phyloP scores from a whole-genome alignment of 2,113 vertebrate genomes.

The Chaenogobius annularis region DNA sequence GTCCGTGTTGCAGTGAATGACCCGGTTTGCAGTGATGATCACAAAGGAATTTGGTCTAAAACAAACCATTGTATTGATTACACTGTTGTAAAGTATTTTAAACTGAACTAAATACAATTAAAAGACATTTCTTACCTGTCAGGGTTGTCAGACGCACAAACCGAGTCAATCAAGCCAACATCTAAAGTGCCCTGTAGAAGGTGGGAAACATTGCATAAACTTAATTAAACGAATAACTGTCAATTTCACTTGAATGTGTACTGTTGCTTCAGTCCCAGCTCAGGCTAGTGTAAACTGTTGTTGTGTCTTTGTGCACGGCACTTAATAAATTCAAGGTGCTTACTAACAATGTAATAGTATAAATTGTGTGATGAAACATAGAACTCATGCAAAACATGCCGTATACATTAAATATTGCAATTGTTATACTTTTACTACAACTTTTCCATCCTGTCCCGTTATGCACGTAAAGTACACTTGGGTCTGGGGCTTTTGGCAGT shows the following conservation, averaged over 20 bases:
- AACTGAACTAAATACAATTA: background rate
- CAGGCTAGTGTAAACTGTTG: too few relatives aligned
- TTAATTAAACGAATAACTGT: too few relatives aligned
- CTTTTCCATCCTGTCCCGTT: too few relatives aligned
- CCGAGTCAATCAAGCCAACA: constrained; percentile 91
- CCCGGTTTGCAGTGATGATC: constrained; percentile 92
- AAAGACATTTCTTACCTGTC: constrained; percentile 79
- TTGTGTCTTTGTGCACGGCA: too few relatives aligned
- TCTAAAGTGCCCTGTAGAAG: constrained; percentile 86
- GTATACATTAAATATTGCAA: background rate
- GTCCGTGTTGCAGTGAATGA: constrained; percentile 92
- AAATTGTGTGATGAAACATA: too few relatives aligned
- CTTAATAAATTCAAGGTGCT: too few relatives aligned
- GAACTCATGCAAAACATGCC: too few relatives aligned
- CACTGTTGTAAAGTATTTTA: background rate
- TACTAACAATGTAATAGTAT: too few relatives aligned
- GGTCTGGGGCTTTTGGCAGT: constrained; percentile 27
- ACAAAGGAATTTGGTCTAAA: constrained; percentile 91
- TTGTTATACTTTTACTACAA: too few relatives aligned
- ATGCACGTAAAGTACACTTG: constrained; percentile 21
- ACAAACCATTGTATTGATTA: background rate
- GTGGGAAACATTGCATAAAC: background rate
- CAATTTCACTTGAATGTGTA: too few relatives aligned
- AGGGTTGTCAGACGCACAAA: constrained; percentile 92
- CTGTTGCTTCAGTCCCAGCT: too few relatives aligned